These are phyloP conservation scores for Plecotus auritus DNA, from an alignment of 2,113 vertebrate genomes.

Conservation along the genomic window DNA sequence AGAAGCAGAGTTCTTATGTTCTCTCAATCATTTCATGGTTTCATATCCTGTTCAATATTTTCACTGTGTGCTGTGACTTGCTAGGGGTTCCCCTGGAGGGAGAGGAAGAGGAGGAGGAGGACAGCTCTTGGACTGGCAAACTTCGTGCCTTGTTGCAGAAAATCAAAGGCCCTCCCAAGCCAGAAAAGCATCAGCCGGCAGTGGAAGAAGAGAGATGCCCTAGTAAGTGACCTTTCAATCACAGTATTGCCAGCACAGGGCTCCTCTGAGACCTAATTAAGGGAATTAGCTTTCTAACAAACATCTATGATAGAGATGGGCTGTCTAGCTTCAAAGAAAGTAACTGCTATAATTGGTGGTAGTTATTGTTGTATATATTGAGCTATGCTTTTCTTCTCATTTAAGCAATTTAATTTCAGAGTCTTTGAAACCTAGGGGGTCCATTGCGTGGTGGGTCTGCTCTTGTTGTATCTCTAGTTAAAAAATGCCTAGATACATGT, in stretches of 20 bases:
- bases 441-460: background rate
- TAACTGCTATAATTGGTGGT: background rate
- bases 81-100: constrained; percentile 95
- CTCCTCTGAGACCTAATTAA: background rate
- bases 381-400: background rate
- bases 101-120: constrained; percentile 88
- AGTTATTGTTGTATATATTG: background rate
- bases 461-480: background rate
- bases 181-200: constrained; percentile 82
- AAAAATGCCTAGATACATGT: background rate
- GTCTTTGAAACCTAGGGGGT: background rate
- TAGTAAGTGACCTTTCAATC: constrained; percentile 82
- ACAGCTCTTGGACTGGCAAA: constrained; percentile 90
- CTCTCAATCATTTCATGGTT: background rate
- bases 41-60: background rate
- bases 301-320: background rate
- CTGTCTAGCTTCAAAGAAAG: background rate
- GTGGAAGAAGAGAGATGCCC: constrained; percentile 89
- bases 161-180: constrained; percentile 91
- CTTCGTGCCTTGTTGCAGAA: constrained; percentile 90
- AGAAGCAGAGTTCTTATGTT: background rate
- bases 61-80: constrained; percentile 57
- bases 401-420: background rate
- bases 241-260: too few species aligned
- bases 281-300: background rate